These are phyloP conservation scores for Monochamus alternatus DNA, from an alignment of 2,888 invertebrate genomes.

Conservation along the genomic window DNA sequence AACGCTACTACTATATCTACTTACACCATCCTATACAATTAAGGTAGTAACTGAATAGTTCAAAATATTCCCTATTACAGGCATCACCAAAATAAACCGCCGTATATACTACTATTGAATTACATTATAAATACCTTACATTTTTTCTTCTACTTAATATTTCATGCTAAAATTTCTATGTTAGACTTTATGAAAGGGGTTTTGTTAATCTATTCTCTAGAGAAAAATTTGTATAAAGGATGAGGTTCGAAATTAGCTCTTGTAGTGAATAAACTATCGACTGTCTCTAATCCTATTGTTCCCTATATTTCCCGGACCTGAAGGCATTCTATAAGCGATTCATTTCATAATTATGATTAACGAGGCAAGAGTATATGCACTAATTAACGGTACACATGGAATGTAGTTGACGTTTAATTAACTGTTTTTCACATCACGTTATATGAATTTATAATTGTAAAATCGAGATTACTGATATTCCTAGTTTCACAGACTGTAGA, in stretches of 20 bases:
- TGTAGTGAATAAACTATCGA: background rate
- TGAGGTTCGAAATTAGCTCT: background rate
- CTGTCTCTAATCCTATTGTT: background rate
- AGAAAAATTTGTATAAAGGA: background rate
- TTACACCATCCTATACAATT: too few species aligned
- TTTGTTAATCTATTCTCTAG: too few species aligned
- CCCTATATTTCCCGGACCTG: background rate
- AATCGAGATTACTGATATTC: background rate
- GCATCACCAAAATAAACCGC: too few species aligned
- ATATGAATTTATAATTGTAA: slow-evolving; percentile 5
- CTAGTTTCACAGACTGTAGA: background rate
- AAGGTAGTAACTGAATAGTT: too few species aligned
- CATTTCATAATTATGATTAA: slow-evolving; percentile 12
- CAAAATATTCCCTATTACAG: too few species aligned
- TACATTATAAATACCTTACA: too few species aligned
- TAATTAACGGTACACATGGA: slow-evolving; percentile 7
- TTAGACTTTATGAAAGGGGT: too few species aligned
- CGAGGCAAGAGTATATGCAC: slow-evolving; percentile 1
- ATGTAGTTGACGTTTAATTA: slow-evolving; percentile 12
- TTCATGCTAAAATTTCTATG: too few species aligned
- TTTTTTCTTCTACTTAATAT: too few species aligned
- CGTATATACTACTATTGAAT: too few species aligned
- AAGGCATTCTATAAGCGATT: background rate
- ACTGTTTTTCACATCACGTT: slow-evolving; percentile 5
- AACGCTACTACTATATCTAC: too few species aligned